phyloP scores from a whole-genome alignment of 2,888 invertebrate species.

The Oasisia sp. region DNA sequence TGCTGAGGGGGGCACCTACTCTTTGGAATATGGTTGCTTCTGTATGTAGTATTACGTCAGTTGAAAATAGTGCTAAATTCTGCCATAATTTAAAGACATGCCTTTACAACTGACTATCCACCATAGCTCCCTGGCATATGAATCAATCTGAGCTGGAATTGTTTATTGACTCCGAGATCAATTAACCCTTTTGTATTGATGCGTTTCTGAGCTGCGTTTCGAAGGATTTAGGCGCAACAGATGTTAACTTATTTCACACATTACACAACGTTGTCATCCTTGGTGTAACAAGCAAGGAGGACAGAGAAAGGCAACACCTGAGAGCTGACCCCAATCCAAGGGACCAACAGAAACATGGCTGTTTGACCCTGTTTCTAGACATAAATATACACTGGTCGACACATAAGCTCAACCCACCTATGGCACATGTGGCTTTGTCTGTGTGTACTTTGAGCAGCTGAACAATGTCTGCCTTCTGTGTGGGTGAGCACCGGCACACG shows the following conservation, averaged over 20 bases:
- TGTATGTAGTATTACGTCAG: no score
- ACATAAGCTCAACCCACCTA: conserved; percentile 48
- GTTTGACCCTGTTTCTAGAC: not conserved
- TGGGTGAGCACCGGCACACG: conserved; percentile 80
- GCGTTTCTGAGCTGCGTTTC: no score
- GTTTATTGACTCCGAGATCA: no score
- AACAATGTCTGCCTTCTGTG: conserved; percentile 78
- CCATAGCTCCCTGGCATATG: no score
- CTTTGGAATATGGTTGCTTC: no score
- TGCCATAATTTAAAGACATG: no score
- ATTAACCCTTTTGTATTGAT: no score
- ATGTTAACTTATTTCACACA: not conserved
- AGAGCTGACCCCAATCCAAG: not conserved
- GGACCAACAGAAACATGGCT: not conserved
- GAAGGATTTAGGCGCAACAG: no score
- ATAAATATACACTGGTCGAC: not conserved
- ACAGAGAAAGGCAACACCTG: not conserved
- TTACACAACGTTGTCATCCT: not conserved
- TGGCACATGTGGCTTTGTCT: conserved; percentile 67
- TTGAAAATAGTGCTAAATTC: no score
- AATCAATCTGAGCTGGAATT: no score
- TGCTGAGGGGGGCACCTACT: no score
- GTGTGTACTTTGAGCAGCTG: conserved; percentile 75
- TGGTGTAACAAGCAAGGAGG: not conserved
- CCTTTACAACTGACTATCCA: no score